phyloP scores from a whole-genome alignment of 2,113 vertebrate species.

The Lycaon pictus region DNA sequence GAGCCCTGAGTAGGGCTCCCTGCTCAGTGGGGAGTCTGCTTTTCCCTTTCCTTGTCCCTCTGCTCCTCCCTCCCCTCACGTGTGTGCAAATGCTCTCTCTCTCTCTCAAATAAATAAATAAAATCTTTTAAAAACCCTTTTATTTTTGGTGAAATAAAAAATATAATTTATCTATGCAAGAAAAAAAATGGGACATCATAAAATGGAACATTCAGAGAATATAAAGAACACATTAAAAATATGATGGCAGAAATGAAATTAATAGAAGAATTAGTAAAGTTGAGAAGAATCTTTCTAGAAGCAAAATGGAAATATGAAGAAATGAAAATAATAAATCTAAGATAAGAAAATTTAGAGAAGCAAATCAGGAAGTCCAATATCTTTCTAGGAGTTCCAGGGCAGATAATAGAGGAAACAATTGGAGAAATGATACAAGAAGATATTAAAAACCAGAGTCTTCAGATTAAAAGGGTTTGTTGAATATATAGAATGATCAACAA shows the following conservation, averaged over 20 bases:
- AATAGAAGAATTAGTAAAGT: not conserved
- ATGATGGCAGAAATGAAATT: not conserved
- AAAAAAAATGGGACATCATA: not conserved
- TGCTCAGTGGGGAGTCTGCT: too few relatives aligned
- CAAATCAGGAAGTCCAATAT: not conserved
- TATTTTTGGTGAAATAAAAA: not conserved
- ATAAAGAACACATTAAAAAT: not conserved
- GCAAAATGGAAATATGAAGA: not conserved
- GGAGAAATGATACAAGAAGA: not conserved
- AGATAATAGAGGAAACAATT: not conserved
- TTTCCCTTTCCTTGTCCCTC: too few relatives aligned
- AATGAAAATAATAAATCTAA: conserved; percentile 22
- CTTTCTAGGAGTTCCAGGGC: not conserved
- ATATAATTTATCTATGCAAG: not conserved
- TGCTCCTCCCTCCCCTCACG: too few relatives aligned
- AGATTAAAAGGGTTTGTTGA: not conserved
- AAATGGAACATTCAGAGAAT: not conserved
- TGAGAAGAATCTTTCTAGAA: not conserved
- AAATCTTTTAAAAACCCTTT: too few relatives aligned
- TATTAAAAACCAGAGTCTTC: not conserved
- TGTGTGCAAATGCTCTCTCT: too few relatives aligned
- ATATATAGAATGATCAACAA: not conserved
- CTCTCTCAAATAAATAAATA: too few relatives aligned
- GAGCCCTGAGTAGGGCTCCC: too few relatives aligned
- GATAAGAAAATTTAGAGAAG: not conserved